Evolutionary conservation across 2,888 invertebrate genomes (phyloP).

Genomic region (Pycnomerus fuliginosus): DNA sequence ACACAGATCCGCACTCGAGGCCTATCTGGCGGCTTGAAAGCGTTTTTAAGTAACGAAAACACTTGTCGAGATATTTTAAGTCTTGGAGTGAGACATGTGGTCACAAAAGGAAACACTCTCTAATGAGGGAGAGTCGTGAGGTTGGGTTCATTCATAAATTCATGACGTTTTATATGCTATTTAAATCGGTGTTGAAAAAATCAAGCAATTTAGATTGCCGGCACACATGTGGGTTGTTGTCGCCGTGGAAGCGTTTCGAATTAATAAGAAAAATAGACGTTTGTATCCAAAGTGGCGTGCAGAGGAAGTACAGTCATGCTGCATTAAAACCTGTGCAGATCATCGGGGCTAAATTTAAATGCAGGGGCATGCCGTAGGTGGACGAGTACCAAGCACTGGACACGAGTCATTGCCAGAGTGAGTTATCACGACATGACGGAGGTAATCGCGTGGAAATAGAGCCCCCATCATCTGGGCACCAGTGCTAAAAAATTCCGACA

Average conservation of each 20-base stretch:
- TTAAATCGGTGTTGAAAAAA: too few species aligned
- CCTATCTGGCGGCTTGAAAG: constrained; percentile 45
- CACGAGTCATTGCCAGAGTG: too few species aligned
- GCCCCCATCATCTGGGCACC: too few species aligned
- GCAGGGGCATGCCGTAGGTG: too few species aligned
- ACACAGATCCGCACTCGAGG: constrained; percentile 45
- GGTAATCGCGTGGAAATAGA: too few species aligned
- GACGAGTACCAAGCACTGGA: too few species aligned
- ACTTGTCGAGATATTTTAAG: constrained; percentile 49
- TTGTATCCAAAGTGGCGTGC: constrained; percentile 39
- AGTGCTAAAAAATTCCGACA: too few species aligned
- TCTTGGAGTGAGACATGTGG: constrained; percentile 43
- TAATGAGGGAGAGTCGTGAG: constrained; percentile 10
- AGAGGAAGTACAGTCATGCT: constrained; percentile 45
- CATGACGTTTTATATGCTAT: not conserved
- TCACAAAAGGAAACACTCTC: constrained; percentile 15
- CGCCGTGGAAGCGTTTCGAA: constrained; percentile 43
- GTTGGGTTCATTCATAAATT: constrained; percentile 16
- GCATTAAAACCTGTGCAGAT: constrained; percentile 43
- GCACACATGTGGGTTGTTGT: too few species aligned
- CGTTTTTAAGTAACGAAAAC: constrained; percentile 52
- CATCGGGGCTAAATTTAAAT: constrained; percentile 37
- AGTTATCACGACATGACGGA: too few species aligned
- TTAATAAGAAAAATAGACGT: constrained; percentile 46
- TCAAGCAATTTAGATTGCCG: too few species aligned